Conservation (phyloP, 2,113 vertebrate species). For the Paraplagusia blochii region DNA sequence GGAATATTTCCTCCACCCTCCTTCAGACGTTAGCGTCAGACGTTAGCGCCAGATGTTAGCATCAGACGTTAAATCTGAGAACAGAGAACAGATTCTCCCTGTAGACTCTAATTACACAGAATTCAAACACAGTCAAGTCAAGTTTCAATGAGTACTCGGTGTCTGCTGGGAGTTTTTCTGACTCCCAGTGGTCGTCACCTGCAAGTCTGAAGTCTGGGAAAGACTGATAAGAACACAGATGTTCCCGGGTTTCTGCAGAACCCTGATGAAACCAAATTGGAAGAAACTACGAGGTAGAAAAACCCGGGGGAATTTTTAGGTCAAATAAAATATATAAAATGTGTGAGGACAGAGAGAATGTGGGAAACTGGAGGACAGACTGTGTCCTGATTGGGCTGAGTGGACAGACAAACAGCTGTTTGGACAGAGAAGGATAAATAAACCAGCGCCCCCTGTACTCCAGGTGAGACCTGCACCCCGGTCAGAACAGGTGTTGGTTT, state of each 20-base stretch:
- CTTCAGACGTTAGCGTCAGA: no score
- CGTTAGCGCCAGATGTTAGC: no score
- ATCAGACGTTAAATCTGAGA: no score
- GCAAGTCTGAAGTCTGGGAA: slow-evolving; percentile 50
- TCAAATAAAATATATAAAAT: slow-evolving; percentile 13
- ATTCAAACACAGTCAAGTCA: neutral
- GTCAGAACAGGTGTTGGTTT: slow-evolving; percentile 26
- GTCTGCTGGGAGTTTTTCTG: slow-evolving; percentile 10
- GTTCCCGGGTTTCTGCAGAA: slow-evolving; percentile 31
- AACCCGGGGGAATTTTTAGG: slow-evolving; percentile 7
- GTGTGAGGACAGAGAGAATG: neutral
- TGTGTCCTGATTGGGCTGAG: accelerated
- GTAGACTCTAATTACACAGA: no score
- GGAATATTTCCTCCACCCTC: no score
- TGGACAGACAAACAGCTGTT: neutral
- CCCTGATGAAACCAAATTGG: slow-evolving; percentile 28
- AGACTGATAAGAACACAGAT: slow-evolving; percentile 66
- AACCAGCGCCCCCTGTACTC: neutral
- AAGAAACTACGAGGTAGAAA: slow-evolving; percentile 34
- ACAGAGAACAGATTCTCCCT: no score
- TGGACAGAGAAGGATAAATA: neutral
- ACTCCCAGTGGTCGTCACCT: slow-evolving; percentile 32
- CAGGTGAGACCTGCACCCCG: slow-evolving; percentile 19
- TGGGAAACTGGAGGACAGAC: neutral
- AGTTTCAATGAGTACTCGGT: neutral